Evolutionary conservation across 2,113 vertebrate genomes (phyloP).

Genomic region (Abramis brama): DNA sequence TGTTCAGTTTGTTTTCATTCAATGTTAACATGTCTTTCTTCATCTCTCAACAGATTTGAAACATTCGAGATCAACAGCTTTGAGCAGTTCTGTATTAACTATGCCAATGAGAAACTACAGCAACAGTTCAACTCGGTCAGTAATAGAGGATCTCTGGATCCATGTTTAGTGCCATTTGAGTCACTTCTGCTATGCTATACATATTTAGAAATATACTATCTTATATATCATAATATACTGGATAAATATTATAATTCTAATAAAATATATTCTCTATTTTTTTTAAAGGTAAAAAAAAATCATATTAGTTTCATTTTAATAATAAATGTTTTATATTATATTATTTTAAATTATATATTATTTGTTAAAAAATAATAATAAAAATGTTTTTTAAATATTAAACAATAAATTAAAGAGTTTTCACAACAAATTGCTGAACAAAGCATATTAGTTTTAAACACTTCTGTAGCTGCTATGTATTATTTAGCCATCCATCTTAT

Average conservation of each 20-base stretch:
- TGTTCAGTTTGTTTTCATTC: background rate
- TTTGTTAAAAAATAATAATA: background rate
- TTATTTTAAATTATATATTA: background rate
- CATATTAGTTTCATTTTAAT: background rate
- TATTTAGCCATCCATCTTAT: background rate
- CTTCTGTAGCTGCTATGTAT: too few relatives aligned
- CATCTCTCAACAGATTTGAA: conserved; percentile 84
- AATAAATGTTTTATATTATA: background rate
- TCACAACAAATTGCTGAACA: background rate
- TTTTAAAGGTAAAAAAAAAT: background rate
- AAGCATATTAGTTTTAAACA: background rate
- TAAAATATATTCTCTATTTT: background rate
- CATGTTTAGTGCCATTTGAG: background rate
- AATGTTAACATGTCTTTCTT: background rate
- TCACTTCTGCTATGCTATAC: background rate
- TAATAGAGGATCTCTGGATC: background rate
- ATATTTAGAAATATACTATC: background rate
- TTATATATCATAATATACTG: background rate
- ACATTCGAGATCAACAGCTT: conserved; percentile 97
- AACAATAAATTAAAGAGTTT: too few relatives aligned
- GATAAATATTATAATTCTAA: background rate
- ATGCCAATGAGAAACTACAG: conserved; percentile 96
- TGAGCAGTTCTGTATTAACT: conserved; percentile 99
- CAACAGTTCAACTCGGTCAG: conserved; percentile 97
- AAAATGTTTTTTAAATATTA: background rate